Percentiles rank a stretch among this genome's conserved stretches.
Evolutionary conservation across 2,797 vertebrate genomes (phyloP).

Genomic region (Sebastolobus altivelis): DNA sequence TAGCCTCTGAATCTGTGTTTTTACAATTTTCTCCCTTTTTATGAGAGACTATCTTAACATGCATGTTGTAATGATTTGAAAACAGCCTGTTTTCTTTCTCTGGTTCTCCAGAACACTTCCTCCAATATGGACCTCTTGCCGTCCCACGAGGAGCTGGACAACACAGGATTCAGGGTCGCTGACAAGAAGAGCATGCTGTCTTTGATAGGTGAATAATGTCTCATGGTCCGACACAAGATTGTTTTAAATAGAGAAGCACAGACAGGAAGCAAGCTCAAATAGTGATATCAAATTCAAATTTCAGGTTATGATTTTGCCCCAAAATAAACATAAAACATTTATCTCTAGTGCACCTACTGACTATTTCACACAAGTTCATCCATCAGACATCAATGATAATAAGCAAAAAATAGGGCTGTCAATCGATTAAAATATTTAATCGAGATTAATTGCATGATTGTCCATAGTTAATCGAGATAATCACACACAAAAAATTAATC

Average conservation of each 20-base stretch:
- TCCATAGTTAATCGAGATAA: too few relatives aligned
- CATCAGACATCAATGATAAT: not conserved
- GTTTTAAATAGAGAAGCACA: not conserved
- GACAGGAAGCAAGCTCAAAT: not conserved
- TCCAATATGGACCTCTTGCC: slow-evolving; percentile 88
- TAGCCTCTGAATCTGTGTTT: not conserved
- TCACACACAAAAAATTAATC: too few relatives aligned
- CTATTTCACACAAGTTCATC: not conserved
- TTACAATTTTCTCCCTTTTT: not conserved
- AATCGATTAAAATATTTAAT: too few relatives aligned
- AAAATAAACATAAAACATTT: not conserved
- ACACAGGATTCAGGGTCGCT: slow-evolving; percentile 88
- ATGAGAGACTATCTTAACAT: not conserved
- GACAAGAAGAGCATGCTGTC: slow-evolving; percentile 90
- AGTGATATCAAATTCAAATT: not conserved
- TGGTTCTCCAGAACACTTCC: slow-evolving; percentile 73
- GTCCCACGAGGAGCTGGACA: slow-evolving; percentile 93
- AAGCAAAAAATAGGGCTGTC: too few relatives aligned
- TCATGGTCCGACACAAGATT: not conserved
- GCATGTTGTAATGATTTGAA: not conserved
- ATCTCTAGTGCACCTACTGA: not conserved
- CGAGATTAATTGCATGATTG: too few relatives aligned
- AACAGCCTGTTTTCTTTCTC: not conserved
- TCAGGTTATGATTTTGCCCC: not conserved
- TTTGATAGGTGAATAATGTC: slow-evolving; percentile 86